Base-by-base conservation (phyloP, 2,888 invertebrate species). In the Clostera curtula region DNA sequence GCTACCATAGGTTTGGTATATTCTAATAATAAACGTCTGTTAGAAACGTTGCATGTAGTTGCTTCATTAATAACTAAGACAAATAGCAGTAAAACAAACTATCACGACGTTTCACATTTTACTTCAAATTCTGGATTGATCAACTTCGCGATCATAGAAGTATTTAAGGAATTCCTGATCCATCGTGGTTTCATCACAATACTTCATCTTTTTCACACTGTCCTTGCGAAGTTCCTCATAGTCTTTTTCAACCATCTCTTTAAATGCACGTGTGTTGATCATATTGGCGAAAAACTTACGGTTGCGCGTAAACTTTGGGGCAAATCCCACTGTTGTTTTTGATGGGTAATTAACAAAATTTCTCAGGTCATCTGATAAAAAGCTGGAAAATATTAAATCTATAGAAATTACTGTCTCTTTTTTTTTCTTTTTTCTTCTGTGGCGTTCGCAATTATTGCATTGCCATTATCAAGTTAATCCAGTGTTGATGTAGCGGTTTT, bases 251-350 rank as follows among this genome's bases (percentile, higher is more conserved):
- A 79, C 16, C 56, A 68, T 64, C 11, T 56, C 56, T 46, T 65
- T 74, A 28, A 79, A 80, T 0, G 38, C 55, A 1, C 51, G 26
- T 12, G 68, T 59, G 12, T 46, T 47, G 13, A 82, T 52, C 44
- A 82, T 42, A 35, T 82, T 77, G 4, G 74, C 71, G 26, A 82
- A 76, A 47, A 71, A 79, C 27, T 72, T 76, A 14, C 75, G 56
- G 34, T 80, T 76, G n/a, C 32, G 50, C 2, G 74, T 73, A 37
- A 66, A 70, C 36, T 61, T 65, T 7, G 65, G 68, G 1, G 63
- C 57, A 19, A 57, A 57, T 2, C 79, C 80, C 6, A 80, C 66
- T 2, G 80, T 80, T 1, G 80, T 79, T 46, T 60, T 70, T 5
- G 70, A 53, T 4, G 66, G 73, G 13, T 51, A 56, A 38, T 72